phyloP scores from a whole-genome alignment of 2,797 vertebrate genomes.

The Alauda arvensis region DNA sequence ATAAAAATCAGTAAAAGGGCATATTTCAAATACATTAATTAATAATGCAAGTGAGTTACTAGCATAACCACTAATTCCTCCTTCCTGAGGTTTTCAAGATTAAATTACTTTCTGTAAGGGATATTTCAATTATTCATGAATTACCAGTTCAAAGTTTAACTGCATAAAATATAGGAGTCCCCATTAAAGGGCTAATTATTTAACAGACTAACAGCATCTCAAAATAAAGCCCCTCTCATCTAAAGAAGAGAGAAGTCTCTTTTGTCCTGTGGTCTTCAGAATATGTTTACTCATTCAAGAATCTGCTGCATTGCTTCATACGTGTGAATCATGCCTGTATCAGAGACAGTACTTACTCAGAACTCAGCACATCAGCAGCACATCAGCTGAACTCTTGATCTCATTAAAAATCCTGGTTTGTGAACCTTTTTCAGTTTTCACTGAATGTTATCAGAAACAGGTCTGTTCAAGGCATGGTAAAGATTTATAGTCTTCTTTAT shows the following conservation, averaged over 20 bases:
- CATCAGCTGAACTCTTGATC: background rate
- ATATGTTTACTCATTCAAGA: background rate
- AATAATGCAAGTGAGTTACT: background rate
- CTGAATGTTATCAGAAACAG: background rate
- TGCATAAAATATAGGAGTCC: background rate
- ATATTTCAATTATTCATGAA: background rate
- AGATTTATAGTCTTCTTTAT: background rate
- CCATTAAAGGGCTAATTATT: background rate
- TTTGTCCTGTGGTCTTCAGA: background rate
- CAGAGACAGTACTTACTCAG: background rate
- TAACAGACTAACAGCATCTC: background rate
- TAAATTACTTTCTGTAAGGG: background rate
- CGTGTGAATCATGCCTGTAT: background rate
- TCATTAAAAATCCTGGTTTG: background rate
- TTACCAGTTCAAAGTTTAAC: background rate
- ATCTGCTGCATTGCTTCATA: background rate
- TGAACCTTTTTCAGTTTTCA: background rate
- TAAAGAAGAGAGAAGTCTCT: background rate
- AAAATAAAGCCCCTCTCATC: conserved; percentile 2
- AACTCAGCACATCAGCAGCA: background rate
- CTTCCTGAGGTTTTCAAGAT: background rate
- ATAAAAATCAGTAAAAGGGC: background rate
- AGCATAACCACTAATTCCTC: background rate
- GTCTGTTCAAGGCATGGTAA: background rate
- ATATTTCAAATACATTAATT: background rate